A percentile compares a stretch with the other conserved stretches of the same genome.
phyloP scores from a whole-genome alignment of 2,888 invertebrate species.

The Listrodromus nycthemerus region DNA sequence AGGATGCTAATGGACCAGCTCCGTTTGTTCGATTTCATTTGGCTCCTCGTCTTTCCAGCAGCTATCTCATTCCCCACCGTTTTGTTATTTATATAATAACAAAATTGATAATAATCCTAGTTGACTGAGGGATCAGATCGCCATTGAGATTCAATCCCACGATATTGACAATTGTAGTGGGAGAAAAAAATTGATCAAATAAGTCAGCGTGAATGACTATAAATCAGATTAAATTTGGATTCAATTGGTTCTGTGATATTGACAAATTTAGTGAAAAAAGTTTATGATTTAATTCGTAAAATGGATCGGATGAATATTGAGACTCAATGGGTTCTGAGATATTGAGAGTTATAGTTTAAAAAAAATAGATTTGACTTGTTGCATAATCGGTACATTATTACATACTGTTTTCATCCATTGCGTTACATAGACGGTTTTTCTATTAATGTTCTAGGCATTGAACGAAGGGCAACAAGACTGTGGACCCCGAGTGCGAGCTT shows the following conservation, averaged over 20 bases:
- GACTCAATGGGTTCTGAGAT: no score
- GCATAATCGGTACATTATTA: not conserved
- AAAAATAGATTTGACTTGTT: not conserved
- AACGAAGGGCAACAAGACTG: not conserved
- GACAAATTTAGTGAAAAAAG: no score
- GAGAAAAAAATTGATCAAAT: no score
- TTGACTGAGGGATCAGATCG: no score
- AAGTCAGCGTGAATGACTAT: no score
- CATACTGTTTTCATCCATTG: not conserved
- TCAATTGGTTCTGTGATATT: no score
- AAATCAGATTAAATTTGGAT: no score
- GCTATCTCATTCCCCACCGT: not conserved
- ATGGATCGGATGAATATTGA: no score
- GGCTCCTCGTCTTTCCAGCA: not conserved
- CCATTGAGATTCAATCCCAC: no score
- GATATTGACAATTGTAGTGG: no score
- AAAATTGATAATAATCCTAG: not conserved
- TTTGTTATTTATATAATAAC: not conserved
- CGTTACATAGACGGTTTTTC: not conserved
- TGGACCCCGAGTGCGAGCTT: slow-evolving; percentile 2
- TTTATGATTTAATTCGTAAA: no score
- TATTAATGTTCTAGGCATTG: not conserved
- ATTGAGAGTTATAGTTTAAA: no score
- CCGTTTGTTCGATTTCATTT: slow-evolving; percentile 22
- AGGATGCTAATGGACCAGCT: slow-evolving; percentile 2